Evolutionary conservation across 2,888 invertebrate genomes (phyloP).

Genomic region (Embidobia sp.): DNA sequence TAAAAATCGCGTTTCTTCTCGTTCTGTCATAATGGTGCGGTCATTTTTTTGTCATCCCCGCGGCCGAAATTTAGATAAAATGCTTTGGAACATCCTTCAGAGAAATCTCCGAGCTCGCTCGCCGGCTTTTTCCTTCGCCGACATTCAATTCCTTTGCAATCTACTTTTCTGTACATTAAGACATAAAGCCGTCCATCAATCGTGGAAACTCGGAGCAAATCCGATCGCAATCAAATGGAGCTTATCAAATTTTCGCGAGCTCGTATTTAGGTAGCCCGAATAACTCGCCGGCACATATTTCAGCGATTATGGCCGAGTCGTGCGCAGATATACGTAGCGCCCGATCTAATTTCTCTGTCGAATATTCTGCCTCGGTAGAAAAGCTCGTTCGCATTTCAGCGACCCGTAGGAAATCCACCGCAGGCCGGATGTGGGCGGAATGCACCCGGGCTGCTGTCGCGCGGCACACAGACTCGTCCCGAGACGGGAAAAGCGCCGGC

Average conservation of each 20-base stretch:
- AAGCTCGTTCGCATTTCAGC: constrained; percentile 70
- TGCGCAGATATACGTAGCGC: constrained; percentile 28
- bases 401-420: constrained; percentile 63
- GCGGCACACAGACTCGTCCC: constrained; percentile 46
- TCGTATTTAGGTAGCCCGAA: constrained; percentile 15
- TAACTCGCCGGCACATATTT: constrained; percentile 49
- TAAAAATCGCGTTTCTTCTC: no score
- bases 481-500: constrained; percentile 66
- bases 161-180: background rate
- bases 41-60: no score
- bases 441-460: constrained; percentile 49
- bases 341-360: constrained; percentile 42
- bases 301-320: constrained; percentile 37
- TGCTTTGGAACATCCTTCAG: no score
- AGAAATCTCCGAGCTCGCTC: no score
- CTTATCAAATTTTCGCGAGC: constrained; percentile 37
- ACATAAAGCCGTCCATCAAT: constrained; percentile 6
- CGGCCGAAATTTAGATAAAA: no score
- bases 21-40: no score
- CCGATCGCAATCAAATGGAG: constrained; percentile 30
- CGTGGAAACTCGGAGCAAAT: background rate
- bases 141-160: no score
- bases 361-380: constrained; percentile 70
- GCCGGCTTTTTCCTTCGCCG: no score
- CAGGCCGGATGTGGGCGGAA: constrained; percentile 65